Evolutionary conservation across 2,888 invertebrate species (phyloP), one percentile per base, ranked within the genome.

Genomic region (Drosophila aldrichi): DNA sequence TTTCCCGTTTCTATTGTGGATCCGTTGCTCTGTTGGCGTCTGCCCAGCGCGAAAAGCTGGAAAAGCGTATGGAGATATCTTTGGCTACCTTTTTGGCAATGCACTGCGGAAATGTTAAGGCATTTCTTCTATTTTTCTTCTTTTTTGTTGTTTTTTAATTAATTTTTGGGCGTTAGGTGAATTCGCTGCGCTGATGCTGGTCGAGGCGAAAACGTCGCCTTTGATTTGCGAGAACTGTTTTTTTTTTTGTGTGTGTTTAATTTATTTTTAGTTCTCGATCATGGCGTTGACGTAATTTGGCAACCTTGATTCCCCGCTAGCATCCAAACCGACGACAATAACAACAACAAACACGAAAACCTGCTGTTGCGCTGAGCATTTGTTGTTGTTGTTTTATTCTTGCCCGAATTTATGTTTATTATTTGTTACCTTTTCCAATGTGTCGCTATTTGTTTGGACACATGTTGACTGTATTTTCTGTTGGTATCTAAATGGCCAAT

Each of bases 211-310:
- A 76, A 72, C 82, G 88, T 84, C 83, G 83, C 70, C 82, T 87
- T 84, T 87, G 88, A 84, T 87, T 87, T 84, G 85, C 67, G 51
- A 76, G 71, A 61, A 77, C 43, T 70, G 22, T 25, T 46, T 44
- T 25, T 29, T 2, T 29, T 3, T 48, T 8, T 29, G n/a, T n/a
- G n/a, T 29, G 29, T 29, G 29, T 29, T 29, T 29, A 8, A 10
- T 18, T 52, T 83, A 83, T 86, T 87, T 84, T 88, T 88, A 79
- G 84, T 73, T 79, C 58, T 74, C 71, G 81, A 88, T 88, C 82
- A 68, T 74, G 54, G 70, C 74, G 84, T 88, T 84, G 84, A 84
- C 84, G 84, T 88, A 85, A 84, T 84, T 85, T 88, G 84, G 84
- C 84, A 84, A 84, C 84, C 84, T 84, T 84, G 84, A 88, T 88